These are phyloP conservation scores for Halichondria panicea DNA, from an alignment of 37 sponge, comb jelly and placozoan genomes.

Conservation along the genomic window DNA sequence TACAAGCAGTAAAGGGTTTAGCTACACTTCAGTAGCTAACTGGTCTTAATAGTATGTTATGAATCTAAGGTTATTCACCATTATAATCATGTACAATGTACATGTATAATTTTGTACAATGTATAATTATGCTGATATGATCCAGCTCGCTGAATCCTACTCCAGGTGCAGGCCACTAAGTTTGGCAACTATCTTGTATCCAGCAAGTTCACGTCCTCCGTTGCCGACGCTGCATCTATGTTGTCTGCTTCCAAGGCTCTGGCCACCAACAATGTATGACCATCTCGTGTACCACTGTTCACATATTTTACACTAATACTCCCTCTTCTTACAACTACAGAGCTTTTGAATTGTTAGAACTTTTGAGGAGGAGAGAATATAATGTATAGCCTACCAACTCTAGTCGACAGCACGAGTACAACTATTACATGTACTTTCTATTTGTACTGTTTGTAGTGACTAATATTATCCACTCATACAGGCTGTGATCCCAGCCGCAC, in stretches of 20 bases:
- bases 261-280: conserved; percentile 19
- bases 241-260: conserved; percentile 31
- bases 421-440: too few species aligned
- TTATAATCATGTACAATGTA: neutral
- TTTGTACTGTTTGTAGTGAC: too few species aligned
- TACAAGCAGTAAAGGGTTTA: neutral
- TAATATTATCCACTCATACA: conserved; percentile 1
- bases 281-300: neutral
- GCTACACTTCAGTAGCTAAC: neutral
- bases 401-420: too few species aligned
- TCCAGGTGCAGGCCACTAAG: conserved; percentile 56
- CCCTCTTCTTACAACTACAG: too few species aligned
- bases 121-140: neutral
- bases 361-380: too few species aligned
- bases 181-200: conserved; percentile 69
- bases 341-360: too few species aligned
- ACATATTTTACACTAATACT: too few species aligned
- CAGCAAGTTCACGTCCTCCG: conserved; percentile 46
- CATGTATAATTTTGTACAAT: neutral
- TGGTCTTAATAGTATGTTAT: neutral
- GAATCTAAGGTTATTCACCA: neutral
- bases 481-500: conserved; percentile 49
- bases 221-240: conserved; percentile 26
- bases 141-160: neutral
- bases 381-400: too few species aligned